Percentiles rank a stretch among this genome's conserved stretches.
These are phyloP conservation scores for Sycophaga agraensis DNA, from an alignment of 1,140 invertebrate species.

Conservation along the genomic window DNA sequence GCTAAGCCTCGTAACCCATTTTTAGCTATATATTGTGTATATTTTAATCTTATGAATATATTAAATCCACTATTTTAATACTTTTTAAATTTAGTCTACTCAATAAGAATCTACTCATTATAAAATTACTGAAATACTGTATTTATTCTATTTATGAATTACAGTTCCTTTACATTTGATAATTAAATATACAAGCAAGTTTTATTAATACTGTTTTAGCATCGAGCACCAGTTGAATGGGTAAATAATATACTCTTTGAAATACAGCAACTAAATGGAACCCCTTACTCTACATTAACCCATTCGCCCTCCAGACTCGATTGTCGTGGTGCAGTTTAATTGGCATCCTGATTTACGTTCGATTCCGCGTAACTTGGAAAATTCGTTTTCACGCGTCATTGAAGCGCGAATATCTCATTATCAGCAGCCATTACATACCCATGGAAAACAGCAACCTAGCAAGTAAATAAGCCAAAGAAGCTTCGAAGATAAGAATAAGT, in stretches of 20 bases:
- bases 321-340: slow-evolving; percentile 10
- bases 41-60: too few relatives aligned
- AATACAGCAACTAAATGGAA: not conserved
- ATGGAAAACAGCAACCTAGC: not conserved
- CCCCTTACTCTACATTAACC: slow-evolving; percentile 11
- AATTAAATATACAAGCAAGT: too few relatives aligned
- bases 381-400: slow-evolving; percentile 25
- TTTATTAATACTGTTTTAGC: too few relatives aligned
- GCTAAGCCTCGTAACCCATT: too few relatives aligned
- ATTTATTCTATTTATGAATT: too few relatives aligned
- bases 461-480: not conserved
- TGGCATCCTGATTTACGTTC: slow-evolving; percentile 26
- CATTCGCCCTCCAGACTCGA: not conserved
- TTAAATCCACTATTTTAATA: too few relatives aligned
- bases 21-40: too few relatives aligned
- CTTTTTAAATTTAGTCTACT: too few relatives aligned
- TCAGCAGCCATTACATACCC: slow-evolving; percentile 4
- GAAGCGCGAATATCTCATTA: slow-evolving; percentile 18
- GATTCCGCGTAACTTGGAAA: slow-evolving; percentile 5
- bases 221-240: too few relatives aligned
- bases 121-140: too few relatives aligned
- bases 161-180: too few relatives aligned
- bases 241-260: slow-evolving; percentile 17
- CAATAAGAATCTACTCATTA: too few relatives aligned
- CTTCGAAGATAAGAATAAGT: not conserved